Evolutionary conservation across 2,113 vertebrate species (phyloP), one percentile per base, ranked within the genome.

Genomic region (Scortum barcoo): DNA sequence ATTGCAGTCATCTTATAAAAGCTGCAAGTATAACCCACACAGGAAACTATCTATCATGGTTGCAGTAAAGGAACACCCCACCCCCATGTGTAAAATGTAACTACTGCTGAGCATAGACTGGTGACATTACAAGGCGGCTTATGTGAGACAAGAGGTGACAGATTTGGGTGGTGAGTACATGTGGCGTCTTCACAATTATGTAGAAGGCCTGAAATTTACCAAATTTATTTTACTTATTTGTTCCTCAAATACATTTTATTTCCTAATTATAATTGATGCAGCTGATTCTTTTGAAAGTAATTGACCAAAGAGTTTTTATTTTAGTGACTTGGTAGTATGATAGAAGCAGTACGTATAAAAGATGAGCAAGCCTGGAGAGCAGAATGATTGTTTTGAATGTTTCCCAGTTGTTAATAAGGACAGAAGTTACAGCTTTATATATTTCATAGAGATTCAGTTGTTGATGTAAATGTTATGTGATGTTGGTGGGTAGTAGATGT

Each of bases 41-140:
- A 93, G 94, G 94, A 95, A 94, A 78, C 53, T 40, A 20, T 76
- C 26, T 48, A 63, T 81, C 63, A 74, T 58, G 14, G 68, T 68
- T 87, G 72, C 81, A 42, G 73, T 51, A 51, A 33, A 71, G 78
- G 54, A 84, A 91, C 87, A 84, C 60, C 86, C 60, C 40, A 17
- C 24, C 17, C 8, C 13, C n/a, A 17, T 53, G 36, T 61, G 78
- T 81, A 84, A 85, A 76, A 73, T 38, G 26, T 62, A 42, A 28
- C 75, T 72, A 46, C 16, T 16, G 20, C 50, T 67, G 12, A 63
- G 51, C 22, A 6, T 7, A 58, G 48, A 19, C 68, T 69, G 70
- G 54, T 71, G 51, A 79, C 69, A 26, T 80, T 84, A n/a, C 24
- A 28, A 78, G 63, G 62, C 24, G 46, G 68, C 75, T 85, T 42